Conservation (phyloP, 1,140 invertebrate species). For the Drosophila carrolli region DNA sequence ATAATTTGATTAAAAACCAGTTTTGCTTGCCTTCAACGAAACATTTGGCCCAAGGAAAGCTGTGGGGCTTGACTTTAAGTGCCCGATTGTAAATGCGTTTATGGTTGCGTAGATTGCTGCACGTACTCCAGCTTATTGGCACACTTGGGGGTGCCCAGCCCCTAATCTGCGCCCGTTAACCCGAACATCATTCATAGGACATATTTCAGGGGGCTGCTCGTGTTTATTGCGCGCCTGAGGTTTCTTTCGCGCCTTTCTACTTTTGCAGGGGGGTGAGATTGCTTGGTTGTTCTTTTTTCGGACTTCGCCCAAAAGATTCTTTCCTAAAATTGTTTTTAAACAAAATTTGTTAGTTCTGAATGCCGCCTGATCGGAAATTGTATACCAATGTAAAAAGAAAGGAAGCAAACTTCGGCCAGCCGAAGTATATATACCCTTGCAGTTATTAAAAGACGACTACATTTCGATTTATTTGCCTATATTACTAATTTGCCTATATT, state of each 20-base stretch:
- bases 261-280: slow-evolving; percentile 1
- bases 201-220: slow-evolving; percentile 2
- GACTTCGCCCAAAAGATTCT: too few relatives aligned
- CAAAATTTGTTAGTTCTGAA: too few relatives aligned
- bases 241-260: slow-evolving; percentile 60
- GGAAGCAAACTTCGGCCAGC: too few relatives aligned
- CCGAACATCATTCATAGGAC: slow-evolving; percentile 28
- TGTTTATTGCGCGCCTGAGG: slow-evolving; percentile 63
- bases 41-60: neutral
- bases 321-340: too few relatives aligned
- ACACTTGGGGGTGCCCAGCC: neutral
- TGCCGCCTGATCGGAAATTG: too few relatives aligned
- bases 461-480: too few relatives aligned
- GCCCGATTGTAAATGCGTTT: slow-evolving; percentile 7
- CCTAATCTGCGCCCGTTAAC: slow-evolving; percentile 26
- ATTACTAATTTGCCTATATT: too few relatives aligned
- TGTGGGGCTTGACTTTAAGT: slow-evolving; percentile 1
- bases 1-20: too few relatives aligned
- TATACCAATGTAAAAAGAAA: too few relatives aligned
- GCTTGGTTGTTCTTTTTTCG: neutral
- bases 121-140: slow-evolving; percentile 19
- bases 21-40: neutral
- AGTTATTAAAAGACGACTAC: too few relatives aligned
- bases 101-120: slow-evolving; percentile 18
- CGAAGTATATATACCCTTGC: too few relatives aligned